phyloP scores from a whole-genome alignment of 2,797 vertebrate genomes.

The Macroramphosus scolopax region DNA sequence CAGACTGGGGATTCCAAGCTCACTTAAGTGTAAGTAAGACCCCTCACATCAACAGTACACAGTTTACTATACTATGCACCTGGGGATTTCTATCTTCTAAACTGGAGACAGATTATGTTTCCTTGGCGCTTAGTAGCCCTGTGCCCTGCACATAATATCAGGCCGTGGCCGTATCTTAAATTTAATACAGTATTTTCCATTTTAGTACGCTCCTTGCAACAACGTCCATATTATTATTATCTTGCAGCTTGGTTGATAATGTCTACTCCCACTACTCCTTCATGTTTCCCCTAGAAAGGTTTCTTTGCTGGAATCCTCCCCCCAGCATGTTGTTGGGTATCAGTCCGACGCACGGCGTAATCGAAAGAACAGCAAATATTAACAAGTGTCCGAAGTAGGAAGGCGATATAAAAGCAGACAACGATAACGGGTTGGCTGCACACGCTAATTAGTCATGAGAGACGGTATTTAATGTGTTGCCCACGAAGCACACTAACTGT shows the following conservation, averaged over 20 bases:
- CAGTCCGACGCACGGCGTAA: too few relatives aligned
- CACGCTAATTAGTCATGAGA: background rate
- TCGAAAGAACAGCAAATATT: too few relatives aligned
- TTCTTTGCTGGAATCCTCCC: background rate
- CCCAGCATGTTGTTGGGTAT: background rate
- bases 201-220: background rate
- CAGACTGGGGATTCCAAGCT: slow-evolving; percentile 9
- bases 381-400: background rate
- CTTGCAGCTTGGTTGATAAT: too few relatives aligned
- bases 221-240: too few relatives aligned
- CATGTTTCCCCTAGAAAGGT: background rate
- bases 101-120: slow-evolving; percentile 26
- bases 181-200: slow-evolving; percentile 4
- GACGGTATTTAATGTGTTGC: background rate
- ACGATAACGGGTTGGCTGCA: background rate
- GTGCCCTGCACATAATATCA: slow-evolving; percentile 1
- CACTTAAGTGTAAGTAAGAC: slow-evolving; percentile 29
- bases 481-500: background rate
- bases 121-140: slow-evolving; percentile 5
- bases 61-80: slow-evolving; percentile 16
- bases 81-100: slow-evolving; percentile 25
- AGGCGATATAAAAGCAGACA: background rate
- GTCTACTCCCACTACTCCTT: too few relatives aligned
- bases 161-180: slow-evolving; percentile 4
- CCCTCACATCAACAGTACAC: slow-evolving; percentile 14